These are phyloP conservation scores for Zapornia atra DNA, from an alignment of 2,113 vertebrate species.

Conservation along the genomic window DNA sequence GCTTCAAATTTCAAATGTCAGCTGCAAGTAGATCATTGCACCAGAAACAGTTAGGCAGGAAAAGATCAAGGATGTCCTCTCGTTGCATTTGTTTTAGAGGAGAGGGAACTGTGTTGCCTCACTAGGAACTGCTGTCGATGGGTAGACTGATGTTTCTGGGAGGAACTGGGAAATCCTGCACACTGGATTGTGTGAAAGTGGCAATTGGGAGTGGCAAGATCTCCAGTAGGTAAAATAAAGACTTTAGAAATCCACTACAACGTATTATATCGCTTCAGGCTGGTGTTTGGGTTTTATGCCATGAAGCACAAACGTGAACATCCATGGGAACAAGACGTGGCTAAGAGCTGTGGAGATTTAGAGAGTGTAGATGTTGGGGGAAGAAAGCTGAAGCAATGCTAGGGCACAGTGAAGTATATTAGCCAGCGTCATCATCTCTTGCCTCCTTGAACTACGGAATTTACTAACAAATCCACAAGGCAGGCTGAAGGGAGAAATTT, in stretches of 20 bases:
- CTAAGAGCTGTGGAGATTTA: not conserved
- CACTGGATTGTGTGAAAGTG: not conserved
- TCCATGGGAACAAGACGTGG: not conserved
- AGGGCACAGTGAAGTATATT: not conserved
- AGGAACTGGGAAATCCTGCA: not conserved
- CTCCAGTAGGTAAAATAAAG: not conserved
- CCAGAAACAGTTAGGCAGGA: slow-evolving; percentile 41
- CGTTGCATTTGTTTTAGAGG: slow-evolving; percentile 21
- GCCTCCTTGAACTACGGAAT: not conserved
- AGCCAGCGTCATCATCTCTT: not conserved
- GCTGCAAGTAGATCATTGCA: slow-evolving; percentile 56
- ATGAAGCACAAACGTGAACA: not conserved
- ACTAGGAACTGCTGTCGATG: not conserved
- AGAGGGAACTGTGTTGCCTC: not conserved
- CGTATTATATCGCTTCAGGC: not conserved
- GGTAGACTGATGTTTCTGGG: not conserved
- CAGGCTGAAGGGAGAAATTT: not conserved
- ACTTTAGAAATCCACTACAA: not conserved
- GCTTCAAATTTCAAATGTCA: slow-evolving; percentile 70
- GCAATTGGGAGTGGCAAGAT: not conserved
- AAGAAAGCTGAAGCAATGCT: not conserved
- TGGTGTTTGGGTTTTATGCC: not conserved
- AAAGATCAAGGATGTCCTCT: slow-evolving; percentile 40
- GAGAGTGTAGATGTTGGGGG: not conserved
- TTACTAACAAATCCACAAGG: not conserved